These are phyloP conservation scores for Sclerurus mexicanus DNA, from an alignment of 2,113 vertebrate genomes.

Conservation along the genomic window DNA sequence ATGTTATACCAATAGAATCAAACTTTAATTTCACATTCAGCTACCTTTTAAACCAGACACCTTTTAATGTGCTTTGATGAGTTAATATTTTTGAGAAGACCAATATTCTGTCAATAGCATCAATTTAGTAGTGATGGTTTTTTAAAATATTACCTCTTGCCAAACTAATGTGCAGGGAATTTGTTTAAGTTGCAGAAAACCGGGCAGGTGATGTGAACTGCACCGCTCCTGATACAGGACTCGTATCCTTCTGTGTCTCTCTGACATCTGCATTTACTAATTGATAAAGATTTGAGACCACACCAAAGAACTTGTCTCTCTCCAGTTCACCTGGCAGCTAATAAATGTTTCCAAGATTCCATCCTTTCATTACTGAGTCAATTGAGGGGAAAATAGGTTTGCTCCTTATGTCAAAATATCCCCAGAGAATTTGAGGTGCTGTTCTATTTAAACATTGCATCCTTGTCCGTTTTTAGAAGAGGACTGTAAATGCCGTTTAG, in stretches of 20 bases:
- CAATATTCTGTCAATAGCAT: conserved; percentile 21
- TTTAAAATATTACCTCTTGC: conserved; percentile 9
- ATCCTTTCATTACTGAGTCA: neutral
- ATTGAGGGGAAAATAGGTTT: conserved; percentile 38
- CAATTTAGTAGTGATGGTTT: conserved; percentile 3
- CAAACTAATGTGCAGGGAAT: neutral
- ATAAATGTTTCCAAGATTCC: neutral
- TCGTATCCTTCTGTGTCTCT: neutral
- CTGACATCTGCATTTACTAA: neutral
- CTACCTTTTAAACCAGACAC: neutral
- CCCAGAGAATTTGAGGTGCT: neutral
- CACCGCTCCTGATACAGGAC: neutral
- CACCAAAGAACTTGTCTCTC: neutral
- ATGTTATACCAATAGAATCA: neutral
- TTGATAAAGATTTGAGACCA: neutral
- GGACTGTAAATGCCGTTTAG: neutral
- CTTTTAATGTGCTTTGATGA: neutral
- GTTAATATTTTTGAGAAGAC: conserved; percentile 7
- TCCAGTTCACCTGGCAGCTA: neutral
- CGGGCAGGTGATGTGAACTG: neutral
- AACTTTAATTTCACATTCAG: conserved; percentile 17
- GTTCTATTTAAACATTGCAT: neutral
- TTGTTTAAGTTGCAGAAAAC: neutral
- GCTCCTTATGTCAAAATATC: neutral
- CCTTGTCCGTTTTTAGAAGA: neutral